Evolutionary conservation across 1,140 invertebrate species (phyloP), one percentile per base, ranked within the genome.

Genomic region (Lepidurus couesii): DNA sequence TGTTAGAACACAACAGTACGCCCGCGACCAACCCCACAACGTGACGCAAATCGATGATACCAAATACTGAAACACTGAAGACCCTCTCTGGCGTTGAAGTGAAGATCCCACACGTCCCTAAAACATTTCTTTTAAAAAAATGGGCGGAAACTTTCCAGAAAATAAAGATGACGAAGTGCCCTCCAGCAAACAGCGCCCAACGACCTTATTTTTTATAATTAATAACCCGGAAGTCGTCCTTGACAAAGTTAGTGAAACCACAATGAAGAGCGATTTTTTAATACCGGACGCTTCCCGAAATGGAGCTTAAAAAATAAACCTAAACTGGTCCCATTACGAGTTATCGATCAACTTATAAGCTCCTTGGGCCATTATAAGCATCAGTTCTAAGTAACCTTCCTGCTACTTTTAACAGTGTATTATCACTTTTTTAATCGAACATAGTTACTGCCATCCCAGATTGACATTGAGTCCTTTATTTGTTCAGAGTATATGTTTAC

Each of bases 261-360:
- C 7, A 65, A 9, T 7, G 13, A 65, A 65, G 21, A 65, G 16
- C 53, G 7, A 65, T n/a, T n/a, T 65, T 65, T 65, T 13, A n/a
- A 13, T 65, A 65, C 13, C 16, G 16, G 16, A 65, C 13, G 13
- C 16, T 65, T n/a, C 8, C 53, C 53, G 6, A 11, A 65, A 21
- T 65, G 53, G 21, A 13, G 53, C 53, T 65, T 65, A 0, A 6
- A 65, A 65, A 65, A 65, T 65, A 21, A 65, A 65, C 16, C 53
- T n/a, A 65, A 65, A 21, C 21, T 13, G 53, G 16, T 21, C 16
- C 53, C 53, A 65, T 65, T 65, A 13, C 53, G 21, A 65, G 21
- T 21, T 65, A 65, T 65, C 53, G 53, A 65, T 65, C 53, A 65
- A 65, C 16, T 65, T 16, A 65, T 65, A 65, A 65, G 21, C 53